Evolutionary conservation across 2,797 vertebrate genomes (phyloP).

Genomic region (Eidolon dupreanum): DNA sequence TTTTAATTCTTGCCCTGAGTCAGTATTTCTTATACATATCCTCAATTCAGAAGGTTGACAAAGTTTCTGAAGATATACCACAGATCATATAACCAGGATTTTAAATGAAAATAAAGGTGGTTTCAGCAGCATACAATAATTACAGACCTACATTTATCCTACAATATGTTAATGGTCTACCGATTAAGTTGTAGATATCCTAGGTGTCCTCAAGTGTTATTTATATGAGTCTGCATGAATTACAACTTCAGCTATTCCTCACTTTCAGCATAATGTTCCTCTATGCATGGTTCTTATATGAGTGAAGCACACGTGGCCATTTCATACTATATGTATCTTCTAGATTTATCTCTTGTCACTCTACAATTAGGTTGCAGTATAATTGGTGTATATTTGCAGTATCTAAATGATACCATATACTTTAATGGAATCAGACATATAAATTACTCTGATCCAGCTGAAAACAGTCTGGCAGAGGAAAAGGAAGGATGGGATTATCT

Average conservation of each 20-base stretch:
- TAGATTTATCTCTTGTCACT: conserved; percentile 63
- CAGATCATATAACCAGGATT: background rate
- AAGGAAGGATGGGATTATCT: conserved; percentile 37
- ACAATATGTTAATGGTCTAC: conserved; percentile 19
- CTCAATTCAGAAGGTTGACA: conserved; percentile 17
- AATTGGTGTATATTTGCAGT: conserved; percentile 41
- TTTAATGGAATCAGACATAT: conserved; percentile 54
- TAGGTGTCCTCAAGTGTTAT: background rate
- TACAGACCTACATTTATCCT: conserved; percentile 22
- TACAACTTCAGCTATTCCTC: conserved; percentile 39
- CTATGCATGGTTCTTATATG: background rate
- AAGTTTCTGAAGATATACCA: background rate
- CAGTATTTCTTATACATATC: background rate
- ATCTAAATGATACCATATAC: conserved; percentile 55
- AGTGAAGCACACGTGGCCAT: background rate
- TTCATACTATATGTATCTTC: conserved; percentile 29
- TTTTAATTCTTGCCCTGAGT: conserved; percentile 23
- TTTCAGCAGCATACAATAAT: conserved; percentile 25
- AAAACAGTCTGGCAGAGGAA: conserved; percentile 48
- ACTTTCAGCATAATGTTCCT: background rate
- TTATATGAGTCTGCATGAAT: conserved; percentile 43
- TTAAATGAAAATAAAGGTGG: conserved; percentile 48
- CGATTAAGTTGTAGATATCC: conserved; percentile 48
- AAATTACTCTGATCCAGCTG: conserved; percentile 46
- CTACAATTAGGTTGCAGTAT: conserved; percentile 67